phyloP scores from a whole-genome alignment of 2,113 vertebrate genomes.

The Hippocampus comes region DNA sequence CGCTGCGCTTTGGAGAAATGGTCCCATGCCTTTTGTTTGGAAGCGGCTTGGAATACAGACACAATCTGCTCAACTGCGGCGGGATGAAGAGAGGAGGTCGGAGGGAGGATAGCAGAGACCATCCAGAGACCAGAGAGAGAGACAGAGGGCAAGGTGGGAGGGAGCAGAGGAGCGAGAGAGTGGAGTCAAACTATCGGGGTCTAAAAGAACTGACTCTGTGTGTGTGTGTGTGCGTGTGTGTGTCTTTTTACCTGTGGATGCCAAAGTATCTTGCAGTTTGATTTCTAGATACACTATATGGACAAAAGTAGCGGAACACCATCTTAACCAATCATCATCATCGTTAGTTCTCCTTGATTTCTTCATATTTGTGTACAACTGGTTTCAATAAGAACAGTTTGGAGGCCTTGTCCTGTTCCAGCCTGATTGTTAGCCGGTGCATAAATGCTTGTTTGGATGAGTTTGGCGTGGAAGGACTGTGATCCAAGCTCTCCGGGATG shows the following conservation, averaged over 20 bases:
- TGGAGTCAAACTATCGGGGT: constrained; percentile 80
- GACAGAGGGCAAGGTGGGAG: constrained; percentile 78
- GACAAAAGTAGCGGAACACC: neutral
- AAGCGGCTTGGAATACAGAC: constrained; percentile 97
- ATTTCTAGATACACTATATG: neutral
- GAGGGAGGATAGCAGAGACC: constrained; percentile 58
- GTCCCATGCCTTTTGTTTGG: constrained; percentile 99
- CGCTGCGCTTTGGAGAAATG: constrained; percentile 99
- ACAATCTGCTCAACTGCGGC: constrained; percentile 98
- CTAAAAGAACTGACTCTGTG: constrained; percentile 52
- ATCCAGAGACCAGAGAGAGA: constrained; percentile 80
- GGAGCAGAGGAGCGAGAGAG: constrained; percentile 89
- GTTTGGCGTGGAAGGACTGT: too few species aligned
- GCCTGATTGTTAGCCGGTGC: too few species aligned
- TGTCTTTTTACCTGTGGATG: constrained; percentile 55
- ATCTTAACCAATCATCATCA: neutral
- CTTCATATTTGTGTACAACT: neutral
- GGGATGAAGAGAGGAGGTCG: constrained; percentile 65
- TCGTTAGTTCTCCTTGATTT: neutral
- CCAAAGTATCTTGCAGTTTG: constrained; percentile 27
- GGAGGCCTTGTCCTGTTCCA: too few species aligned
- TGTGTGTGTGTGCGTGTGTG: constrained; percentile 18
- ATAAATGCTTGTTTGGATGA: too few species aligned
- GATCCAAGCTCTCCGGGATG: too few species aligned
- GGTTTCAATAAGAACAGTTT: neutral